Evolutionary conservation across 2,797 vertebrate genomes (phyloP).

Genomic region (Neostethus bicornis): DNA sequence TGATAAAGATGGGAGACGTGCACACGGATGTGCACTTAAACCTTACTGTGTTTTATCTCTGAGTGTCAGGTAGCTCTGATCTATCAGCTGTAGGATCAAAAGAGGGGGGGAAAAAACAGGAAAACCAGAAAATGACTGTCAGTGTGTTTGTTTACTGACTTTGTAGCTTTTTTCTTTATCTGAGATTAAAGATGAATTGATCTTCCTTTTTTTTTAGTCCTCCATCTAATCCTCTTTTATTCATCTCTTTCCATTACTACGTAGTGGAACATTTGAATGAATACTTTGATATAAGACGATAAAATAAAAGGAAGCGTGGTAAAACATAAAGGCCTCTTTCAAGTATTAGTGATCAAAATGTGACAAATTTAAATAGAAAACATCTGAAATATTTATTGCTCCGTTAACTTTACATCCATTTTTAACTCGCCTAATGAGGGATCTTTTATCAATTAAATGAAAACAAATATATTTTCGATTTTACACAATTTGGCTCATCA

Average conservation of each 20-base stretch:
- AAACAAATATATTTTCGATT: too few relatives aligned
- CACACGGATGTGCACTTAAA: constrained; percentile 13
- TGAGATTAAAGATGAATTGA: constrained; percentile 2
- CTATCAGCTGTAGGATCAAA: constrained; percentile 42
- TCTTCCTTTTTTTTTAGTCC: neutral
- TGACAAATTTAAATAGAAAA: too few relatives aligned
- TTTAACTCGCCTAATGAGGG: too few relatives aligned
- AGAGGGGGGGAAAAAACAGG: constrained; percentile 17
- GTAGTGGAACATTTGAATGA: constrained; percentile 25
- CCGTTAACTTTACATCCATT: too few relatives aligned
- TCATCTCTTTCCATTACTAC: neutral
- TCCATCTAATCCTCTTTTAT: neutral
- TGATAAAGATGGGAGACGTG: neutral
- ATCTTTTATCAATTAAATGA: too few relatives aligned
- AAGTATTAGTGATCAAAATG: neutral
- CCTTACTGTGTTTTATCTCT: constrained; percentile 40
- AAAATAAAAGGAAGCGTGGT: too few relatives aligned
- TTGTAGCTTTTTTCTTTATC: constrained; percentile 11
- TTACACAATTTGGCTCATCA: too few relatives aligned
- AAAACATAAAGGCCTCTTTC: neutral
- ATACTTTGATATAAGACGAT: too few relatives aligned
- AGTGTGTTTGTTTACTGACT: neutral
- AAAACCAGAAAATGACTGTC: constrained; percentile 19
- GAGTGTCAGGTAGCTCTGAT: constrained; percentile 40
- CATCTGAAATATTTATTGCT: too few relatives aligned